phyloP scores from a whole-genome alignment of 2,888 invertebrate species.

The Hypomecis punctinalis region DNA sequence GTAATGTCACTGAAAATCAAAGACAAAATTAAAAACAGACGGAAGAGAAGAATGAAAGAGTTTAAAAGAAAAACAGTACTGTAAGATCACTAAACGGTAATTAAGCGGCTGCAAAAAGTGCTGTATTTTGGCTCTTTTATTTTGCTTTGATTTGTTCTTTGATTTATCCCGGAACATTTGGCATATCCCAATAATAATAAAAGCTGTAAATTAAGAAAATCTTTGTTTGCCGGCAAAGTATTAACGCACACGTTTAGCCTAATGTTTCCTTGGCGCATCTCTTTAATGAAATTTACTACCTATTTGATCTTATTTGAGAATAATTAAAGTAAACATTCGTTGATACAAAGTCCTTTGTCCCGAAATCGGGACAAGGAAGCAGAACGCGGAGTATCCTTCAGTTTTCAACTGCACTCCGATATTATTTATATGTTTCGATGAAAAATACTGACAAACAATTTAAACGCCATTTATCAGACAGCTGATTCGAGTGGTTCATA shows the following conservation, averaged over 20 bases:
- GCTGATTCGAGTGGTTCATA: neutral
- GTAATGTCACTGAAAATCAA: too few relatives aligned
- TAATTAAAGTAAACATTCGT: slow-evolving; percentile 53
- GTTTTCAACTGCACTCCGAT: slow-evolving; percentile 58
- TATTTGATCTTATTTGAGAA: slow-evolving; percentile 37
- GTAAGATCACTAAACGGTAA: neutral
- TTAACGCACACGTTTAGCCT: slow-evolving; percentile 30
- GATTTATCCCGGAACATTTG: slow-evolving; percentile 17
- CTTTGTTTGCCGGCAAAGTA: slow-evolving; percentile 32
- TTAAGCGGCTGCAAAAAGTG: neutral
- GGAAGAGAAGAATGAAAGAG: neutral
- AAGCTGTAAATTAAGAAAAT: slow-evolving; percentile 41
- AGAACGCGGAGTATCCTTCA: slow-evolving; percentile 64
- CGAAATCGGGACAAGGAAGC: slow-evolving; percentile 60
- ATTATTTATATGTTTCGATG: slow-evolving; percentile 52
- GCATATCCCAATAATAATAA: slow-evolving; percentile 34
- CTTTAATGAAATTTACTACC: slow-evolving; percentile 52
- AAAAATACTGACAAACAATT: slow-evolving; percentile 48
- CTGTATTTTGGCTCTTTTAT: slow-evolving; percentile 8
- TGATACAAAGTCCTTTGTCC: slow-evolving; percentile 69
- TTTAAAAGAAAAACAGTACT: neutral
- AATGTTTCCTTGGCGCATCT: slow-evolving; percentile 42
- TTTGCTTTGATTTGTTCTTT: slow-evolving; percentile 17
- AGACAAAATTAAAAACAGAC: too few relatives aligned
- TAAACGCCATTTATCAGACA: slow-evolving; percentile 18